Evolutionary conservation across 2,797 vertebrate genomes (phyloP).

Genomic region (Myotis planiceps): DNA sequence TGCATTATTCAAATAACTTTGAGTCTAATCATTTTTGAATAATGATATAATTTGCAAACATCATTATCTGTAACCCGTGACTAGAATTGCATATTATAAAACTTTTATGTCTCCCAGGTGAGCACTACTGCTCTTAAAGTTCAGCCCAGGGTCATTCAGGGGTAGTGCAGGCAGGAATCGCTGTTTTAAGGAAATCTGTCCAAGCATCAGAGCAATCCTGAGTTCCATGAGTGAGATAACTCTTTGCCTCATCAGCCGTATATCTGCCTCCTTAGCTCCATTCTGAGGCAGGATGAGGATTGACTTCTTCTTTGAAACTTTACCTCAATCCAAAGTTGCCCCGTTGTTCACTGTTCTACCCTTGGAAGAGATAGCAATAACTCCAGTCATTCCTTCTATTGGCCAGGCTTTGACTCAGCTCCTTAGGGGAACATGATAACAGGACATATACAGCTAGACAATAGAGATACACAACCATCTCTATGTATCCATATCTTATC

Average conservation of each 20-base stretch:
- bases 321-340: neutral
- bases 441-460: neutral
- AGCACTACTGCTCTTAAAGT: neutral
- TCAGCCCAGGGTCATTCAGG: neutral
- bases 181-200: neutral
- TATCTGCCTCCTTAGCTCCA: neutral
- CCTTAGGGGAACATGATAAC: neutral
- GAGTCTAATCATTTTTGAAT: neutral
- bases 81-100: no score
- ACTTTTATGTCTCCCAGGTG: neutral
- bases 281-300: neutral
- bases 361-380: neutral
- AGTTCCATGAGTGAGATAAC: neutral
- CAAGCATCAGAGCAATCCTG: neutral
- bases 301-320: neutral
- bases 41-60: neutral
- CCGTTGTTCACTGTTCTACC: neutral
- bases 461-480: neutral
- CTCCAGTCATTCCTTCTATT: neutral
- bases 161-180: neutral
- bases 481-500: neutral
- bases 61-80: neutral
- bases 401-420: neutral
- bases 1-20: neutral
- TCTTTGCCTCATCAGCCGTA: neutral